Evolutionary conservation across 2,797 vertebrate species (phyloP).

Genomic region (Danio choprae): DNA sequence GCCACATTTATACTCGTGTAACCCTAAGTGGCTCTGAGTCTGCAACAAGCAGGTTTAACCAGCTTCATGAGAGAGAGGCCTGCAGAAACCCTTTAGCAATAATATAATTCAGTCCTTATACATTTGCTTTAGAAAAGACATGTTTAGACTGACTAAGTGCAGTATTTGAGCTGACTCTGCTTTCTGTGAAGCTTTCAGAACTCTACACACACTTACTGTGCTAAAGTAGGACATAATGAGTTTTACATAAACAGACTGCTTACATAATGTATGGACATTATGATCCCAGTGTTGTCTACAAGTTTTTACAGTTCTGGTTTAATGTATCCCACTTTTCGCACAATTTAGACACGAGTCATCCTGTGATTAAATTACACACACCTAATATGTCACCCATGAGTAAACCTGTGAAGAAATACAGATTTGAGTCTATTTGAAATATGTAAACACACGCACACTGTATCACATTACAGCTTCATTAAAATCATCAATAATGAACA

Average conservation of each 20-base stretch:
- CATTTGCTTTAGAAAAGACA: not conserved
- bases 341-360: too few relatives aligned
- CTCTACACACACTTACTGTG: not conserved
- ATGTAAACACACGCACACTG: too few relatives aligned
- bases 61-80: not conserved
- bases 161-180: not conserved
- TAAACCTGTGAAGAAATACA: not conserved
- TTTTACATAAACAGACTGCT: not conserved
- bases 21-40: not conserved
- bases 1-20: not conserved
- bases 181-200: not conserved
- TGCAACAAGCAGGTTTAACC: not conserved
- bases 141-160: not conserved
- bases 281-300: not conserved
- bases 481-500: not conserved
- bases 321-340: not conserved
- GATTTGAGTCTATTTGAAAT: not conserved
- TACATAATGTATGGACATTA: not conserved
- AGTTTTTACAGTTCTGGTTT: not conserved
- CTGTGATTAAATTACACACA: not conserved
- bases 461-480: not conserved
- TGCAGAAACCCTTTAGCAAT: not conserved
- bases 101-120: not conserved
- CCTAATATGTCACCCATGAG: not conserved
- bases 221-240: not conserved